A percentile compares a stretch with the other conserved stretches of the same genome.
These are phyloP conservation scores for Calidris pugnax DNA, from an alignment of 2,113 vertebrate genomes.

Conservation along the genomic window DNA sequence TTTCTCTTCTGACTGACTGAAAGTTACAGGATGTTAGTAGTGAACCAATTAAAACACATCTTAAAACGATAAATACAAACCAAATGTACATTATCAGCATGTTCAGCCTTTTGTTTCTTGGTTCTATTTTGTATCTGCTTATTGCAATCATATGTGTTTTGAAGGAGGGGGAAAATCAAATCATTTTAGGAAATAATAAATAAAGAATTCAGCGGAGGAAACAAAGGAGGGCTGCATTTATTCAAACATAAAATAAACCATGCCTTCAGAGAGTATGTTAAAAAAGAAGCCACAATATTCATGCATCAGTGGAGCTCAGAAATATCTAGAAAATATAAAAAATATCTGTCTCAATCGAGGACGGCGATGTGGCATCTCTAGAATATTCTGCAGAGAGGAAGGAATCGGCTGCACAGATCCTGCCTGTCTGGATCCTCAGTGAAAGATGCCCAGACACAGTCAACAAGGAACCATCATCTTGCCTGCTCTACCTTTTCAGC, in stretches of 20 bases:
- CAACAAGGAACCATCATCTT: rapidly evolving
- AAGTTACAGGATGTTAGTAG: conserved; percentile 69
- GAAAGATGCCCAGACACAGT: rapidly evolving
- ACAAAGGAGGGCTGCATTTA: conserved; percentile 43
- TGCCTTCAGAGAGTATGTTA: neutral
- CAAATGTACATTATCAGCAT: conserved; percentile 72
- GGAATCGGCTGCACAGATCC: neutral
- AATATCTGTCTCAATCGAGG: neutral
- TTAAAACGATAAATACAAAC: conserved; percentile 71
- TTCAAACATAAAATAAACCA: conserved; percentile 34
- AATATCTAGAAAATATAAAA: neutral
- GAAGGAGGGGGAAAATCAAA: conserved; percentile 46
- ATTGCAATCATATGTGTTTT: conserved; percentile 60
- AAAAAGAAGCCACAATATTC: neutral
- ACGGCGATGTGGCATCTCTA: rapidly evolving
- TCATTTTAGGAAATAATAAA: conserved; percentile 73
- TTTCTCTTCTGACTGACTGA: conserved; percentile 52
- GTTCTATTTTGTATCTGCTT: conserved; percentile 52
- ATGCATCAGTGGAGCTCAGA: neutral
- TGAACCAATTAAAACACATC: conserved; percentile 74
- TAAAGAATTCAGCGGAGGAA: conserved; percentile 48
- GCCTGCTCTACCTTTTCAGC: neutral
- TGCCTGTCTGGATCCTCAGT: rapidly evolving
- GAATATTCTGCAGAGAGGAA: neutral
- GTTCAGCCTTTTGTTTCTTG: conserved; percentile 63